Evolutionary conservation across 2,113 vertebrate genomes (phyloP), one percentile per base, ranked within the genome.

Genomic region (Dolichotis patagonum): DNA sequence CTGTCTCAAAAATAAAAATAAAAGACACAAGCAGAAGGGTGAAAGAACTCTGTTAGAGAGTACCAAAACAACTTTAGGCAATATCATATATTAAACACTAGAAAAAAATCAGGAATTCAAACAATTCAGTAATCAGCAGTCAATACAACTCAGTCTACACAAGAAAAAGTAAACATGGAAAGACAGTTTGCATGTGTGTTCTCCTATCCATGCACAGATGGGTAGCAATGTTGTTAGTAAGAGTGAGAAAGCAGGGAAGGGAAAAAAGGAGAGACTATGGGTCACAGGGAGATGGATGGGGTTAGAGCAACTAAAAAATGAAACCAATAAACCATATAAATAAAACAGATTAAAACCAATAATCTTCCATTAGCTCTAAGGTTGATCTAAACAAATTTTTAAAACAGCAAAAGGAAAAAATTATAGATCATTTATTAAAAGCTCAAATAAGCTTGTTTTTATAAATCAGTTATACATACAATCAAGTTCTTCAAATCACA

Each of bases 401-500:
- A 71, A n/a, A 69, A 69, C 19, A 69, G 35, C 7, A 69, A n/a
- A 69, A 20, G 35, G 2, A 83, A 83, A 58, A 67, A 67, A 46
- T 62, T 49, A 67, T 35, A 32, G 24, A 35, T 30, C 28, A 46
- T n/a, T 67, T 85, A 49, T 19, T 20, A n/a, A 67, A 85, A 91
- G 26, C 63, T 88, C 67, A 71, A 78, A 96, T 65, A 91, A 92
- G 93, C 17, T 91, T 82, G 46, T 52, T 41, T 22, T 83, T 83
- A 92, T 19, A 94, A 93, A 91, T 85, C 38, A 90, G 28, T 84
- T 83, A 94, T 12, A 85, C 4, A 56, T 10, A 28, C 71, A 92
- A 82, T 63, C 88, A 95, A 92, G 62, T 77, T 77, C 85, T 94
- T 96, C 43, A 60, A 17, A 62, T 85, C 92, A 81, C 91, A 88